Base-by-base conservation (phyloP, 1,140 invertebrate genomes). In the Drosophila mojavensis region DNA sequence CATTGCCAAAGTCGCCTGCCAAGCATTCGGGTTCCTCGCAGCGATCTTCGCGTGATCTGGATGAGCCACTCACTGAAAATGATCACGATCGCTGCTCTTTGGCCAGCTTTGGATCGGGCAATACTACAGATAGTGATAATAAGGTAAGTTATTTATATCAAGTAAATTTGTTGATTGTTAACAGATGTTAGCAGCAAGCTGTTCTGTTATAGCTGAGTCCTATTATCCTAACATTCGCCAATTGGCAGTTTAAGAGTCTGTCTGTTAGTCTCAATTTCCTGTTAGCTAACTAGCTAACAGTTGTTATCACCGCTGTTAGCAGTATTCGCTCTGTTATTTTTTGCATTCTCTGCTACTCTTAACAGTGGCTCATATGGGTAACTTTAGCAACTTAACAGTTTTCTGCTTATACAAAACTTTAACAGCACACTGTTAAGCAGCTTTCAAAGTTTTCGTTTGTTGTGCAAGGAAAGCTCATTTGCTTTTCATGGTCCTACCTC, bases 21-120 rank as follows among this genome's bases (percentile, higher is more conserved):
- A 95, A 97, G 92, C 93, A 95, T 45, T 96, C 90, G 2, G 88
- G 90, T 56, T 90, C 91, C 59, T 92, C 92, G 36, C 91, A 92
- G 66, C 79, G 92, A 39, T 92, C 92, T 5, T 92, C 92, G 0
- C 71, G 97, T 66, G 97, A 99, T 92, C 92, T 98, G 71, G 98
- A 98, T 53, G 97, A 98, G 88, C 95, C 78, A 30, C 64, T 91
- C 13, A 92, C 89, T 0, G 92, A 92, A 74, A 92, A 92, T 59
- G 92, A 92, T 81, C 92, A 91, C 28, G 97, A 98, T 90, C 93
- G 97, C 53, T 97, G 97, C 82, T 98, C 97, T 0, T 91, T 98
- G 65, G 97, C 97, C 36, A 98, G 98, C 2, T 98, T 98, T 85
- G 97, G 97, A 30, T 98, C 97, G n/a, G 97, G 97, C 17, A 98